These are phyloP conservation scores for Pteropus rufus DNA, from an alignment of 2,797 vertebrate genomes.

Conservation along the genomic window DNA sequence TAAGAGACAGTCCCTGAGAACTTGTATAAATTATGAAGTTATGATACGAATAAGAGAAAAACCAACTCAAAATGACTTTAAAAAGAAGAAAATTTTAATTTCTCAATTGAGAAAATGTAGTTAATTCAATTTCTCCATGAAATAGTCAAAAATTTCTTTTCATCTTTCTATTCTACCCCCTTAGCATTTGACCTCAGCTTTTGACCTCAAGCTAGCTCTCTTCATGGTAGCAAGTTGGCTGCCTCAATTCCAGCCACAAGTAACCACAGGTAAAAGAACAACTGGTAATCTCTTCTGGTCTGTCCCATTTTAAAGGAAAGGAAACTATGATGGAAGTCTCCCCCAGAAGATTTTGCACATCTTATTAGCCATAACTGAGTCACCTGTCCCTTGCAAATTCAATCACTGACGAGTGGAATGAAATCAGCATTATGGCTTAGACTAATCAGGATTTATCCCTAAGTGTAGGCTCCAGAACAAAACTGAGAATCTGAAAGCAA, in stretches of 20 bases:
- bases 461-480: neutral
- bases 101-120: neutral
- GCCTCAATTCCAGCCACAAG: neutral
- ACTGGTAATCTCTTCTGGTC: neutral
- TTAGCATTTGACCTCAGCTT: neutral
- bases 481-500: neutral
- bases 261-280: constrained; percentile 24
- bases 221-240: neutral
- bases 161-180: neutral
- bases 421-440: neutral
- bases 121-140: neutral
- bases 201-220: neutral
- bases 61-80: neutral
- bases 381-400: constrained; percentile 1
- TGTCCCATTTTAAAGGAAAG: neutral
- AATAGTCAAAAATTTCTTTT: constrained; percentile 16
- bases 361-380: neutral
- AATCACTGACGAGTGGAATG: neutral
- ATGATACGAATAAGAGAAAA: neutral
- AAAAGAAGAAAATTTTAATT: neutral
- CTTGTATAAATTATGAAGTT: neutral
- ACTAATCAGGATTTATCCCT: neutral
- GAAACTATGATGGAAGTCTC: neutral
- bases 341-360: neutral
- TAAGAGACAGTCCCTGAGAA: neutral